A percentile compares a stretch with the other conserved stretches of the same genome.
Evolutionary conservation across 2,888 invertebrate species (phyloP).

Genomic region (Drosophila affinis): DNA sequence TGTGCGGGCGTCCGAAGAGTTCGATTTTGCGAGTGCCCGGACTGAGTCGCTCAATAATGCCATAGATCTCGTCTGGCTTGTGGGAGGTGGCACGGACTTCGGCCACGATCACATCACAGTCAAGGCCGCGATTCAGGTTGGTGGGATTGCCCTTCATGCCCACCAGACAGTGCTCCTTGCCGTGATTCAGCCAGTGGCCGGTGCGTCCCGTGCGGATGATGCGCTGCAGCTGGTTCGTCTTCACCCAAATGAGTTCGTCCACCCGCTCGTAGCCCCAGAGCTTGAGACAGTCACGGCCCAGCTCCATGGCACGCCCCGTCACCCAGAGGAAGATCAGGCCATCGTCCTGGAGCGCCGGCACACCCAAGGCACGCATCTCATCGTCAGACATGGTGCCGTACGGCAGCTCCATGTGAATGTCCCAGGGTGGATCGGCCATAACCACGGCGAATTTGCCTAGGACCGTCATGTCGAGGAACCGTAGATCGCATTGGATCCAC

Average conservation of each 20-base stretch:
- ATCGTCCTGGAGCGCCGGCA: constrained; percentile 97
- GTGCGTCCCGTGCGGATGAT: constrained; percentile 98
- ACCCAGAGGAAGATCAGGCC: constrained; percentile 99
- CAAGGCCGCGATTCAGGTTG: constrained; percentile 95
- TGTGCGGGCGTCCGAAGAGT: constrained; percentile 97
- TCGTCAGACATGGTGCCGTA: constrained; percentile 99
- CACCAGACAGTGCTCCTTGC: constrained; percentile 98
- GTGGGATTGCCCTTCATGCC: constrained; percentile 98
- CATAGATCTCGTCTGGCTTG: constrained; percentile 99
- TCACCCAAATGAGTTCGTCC: constrained; percentile 99
- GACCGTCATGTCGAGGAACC: constrained; percentile 85
- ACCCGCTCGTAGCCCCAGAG: constrained; percentile 98
- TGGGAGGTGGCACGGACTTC: constrained; percentile 99
- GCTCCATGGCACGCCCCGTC: constrained; percentile 92
- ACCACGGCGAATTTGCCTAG: constrained; percentile 98
- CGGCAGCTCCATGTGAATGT: constrained; percentile 99
- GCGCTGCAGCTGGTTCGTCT: constrained; percentile 98
- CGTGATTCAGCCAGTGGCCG: constrained; percentile 99
- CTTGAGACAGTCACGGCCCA: constrained; percentile 97
- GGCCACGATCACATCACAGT: constrained; percentile 99
- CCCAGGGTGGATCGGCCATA: constrained; percentile 99
- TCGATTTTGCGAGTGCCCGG: constrained; percentile 99
- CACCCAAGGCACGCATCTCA: constrained; percentile 97
- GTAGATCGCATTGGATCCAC: constrained; percentile 98
- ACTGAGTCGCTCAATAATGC: constrained; percentile 97